Base-by-base conservation (phyloP, 2,113 vertebrate species). In the Ailuropoda melanoleuca region DNA sequence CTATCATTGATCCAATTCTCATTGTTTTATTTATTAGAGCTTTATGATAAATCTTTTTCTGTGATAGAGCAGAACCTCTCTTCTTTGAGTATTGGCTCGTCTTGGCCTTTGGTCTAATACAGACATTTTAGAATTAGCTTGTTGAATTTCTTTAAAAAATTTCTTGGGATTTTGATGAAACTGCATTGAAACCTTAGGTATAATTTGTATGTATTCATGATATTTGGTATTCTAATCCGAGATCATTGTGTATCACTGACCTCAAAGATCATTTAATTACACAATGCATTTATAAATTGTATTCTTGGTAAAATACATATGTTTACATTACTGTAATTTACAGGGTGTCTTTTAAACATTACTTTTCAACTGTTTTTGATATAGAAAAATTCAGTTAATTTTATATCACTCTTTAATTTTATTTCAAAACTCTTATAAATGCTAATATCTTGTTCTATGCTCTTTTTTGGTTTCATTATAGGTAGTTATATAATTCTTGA, bases 391-490 rank as follows among this genome's bases (percentile, higher is more conserved):
- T 26, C 8, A 77, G 29, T 53, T 68, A 64, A 37, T 72, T 90
- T 88, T 68, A 66, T 75, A 66, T 64, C 64, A 75, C 1, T 75
- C 90, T 68, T 96, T 89, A 84, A 82, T 84, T 93, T 23, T 68
- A 89, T 82, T 96, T 92, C 37, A 74, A 70, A 81, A 81, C 26
- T 62, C 21, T 70, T 66, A 48, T 10, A 77, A 81, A 92, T 90
- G 24, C 29, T 96, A 90, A n/a, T 14, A 64, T 88, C 97, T 96
- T 87, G 4, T 66, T 23, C 37, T 81, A 90, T 39, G 83, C 6
- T 66, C 2, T 11, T 91, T 23, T 70, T 81, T 90, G 29, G 14
- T 92, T 96, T 93, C 10, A 37, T 75, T 95, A 11, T 66, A 90
- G 29, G 87, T 10, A 91, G 48, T 77, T 23, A 93, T 21, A 60